Base-by-base conservation (phyloP, 2,113 vertebrate genomes). In the Seriola aureovittata region DNA sequence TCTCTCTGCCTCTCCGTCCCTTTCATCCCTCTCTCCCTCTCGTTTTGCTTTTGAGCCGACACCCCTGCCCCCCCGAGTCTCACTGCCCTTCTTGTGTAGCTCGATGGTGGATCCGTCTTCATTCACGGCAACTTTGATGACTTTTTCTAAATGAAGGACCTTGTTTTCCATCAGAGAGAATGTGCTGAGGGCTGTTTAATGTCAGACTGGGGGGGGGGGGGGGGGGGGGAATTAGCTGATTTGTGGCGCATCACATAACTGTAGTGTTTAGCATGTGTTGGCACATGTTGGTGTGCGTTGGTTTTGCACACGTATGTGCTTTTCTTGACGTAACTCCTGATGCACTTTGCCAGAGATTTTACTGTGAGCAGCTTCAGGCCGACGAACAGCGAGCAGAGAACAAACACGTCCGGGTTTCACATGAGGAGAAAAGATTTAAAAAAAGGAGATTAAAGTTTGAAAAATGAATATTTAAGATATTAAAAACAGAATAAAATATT, bases 401-500 rank as follows among this genome's bases (percentile, higher is more conserved):
- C 42, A 83, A 7, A 50, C 16, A 16, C 16, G 6, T 17, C 17
- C 16, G 2, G 46, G 46, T 50, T 16, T 50, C 3, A 50, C 29
- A 29, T 3, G 63, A 55, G 6, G 32, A 5, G 14, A 50, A 70
- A 59, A 58, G 58, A 38, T 29, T 29, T 29, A 54, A 34, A 62
- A 74, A 73, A 75, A 55, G 29, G 29, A 29, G 29, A 29, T 29
- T 29, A 40, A 44, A 36, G 7, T 58, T 52, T 21, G 32, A 71
- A 68, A 80, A 67, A 76, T 79, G 29, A 79, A 80, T 81, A 85
- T 89, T 85, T 67, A 81, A 82, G n/a, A 40, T 40, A 52, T 83
- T 55, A 58, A 36, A 88, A 89, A 83, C 67, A 75, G 71, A 84
- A 85, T 84, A 17, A 90, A 90, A 88, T 80, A 91, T 82, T 78